Conservation (phyloP, 2,888 invertebrate genomes). For the Chalcis sispes region DNA sequence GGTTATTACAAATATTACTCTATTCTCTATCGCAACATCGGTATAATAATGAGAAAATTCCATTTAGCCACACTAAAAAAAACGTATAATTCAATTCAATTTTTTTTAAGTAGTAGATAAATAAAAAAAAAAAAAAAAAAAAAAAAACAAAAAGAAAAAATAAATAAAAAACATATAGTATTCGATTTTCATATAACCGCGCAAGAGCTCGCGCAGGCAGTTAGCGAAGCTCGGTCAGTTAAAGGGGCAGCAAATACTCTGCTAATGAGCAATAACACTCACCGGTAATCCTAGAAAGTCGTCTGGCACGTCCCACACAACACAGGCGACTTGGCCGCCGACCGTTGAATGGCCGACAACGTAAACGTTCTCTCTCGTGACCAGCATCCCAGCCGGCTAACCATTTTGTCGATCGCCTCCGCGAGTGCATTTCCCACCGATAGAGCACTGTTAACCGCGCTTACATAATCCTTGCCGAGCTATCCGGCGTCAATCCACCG, state of each 20-base stretch:
- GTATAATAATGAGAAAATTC: no score
- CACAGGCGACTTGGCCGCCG: slow-evolving; percentile 69
- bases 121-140: no score
- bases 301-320: slow-evolving; percentile 59
- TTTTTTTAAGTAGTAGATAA: no score
- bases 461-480: slow-evolving; percentile 74
- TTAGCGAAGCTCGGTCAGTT: no score
- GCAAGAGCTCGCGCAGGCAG: no score
- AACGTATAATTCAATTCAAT: no score
- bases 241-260: background rate
- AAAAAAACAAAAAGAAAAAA: no score
- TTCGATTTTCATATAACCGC: no score
- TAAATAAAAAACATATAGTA: no score
- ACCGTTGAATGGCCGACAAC: slow-evolving; percentile 68
- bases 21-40: no score
- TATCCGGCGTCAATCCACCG: slow-evolving; percentile 77
- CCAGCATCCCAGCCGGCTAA: slow-evolving; percentile 59
- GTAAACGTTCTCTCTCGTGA: slow-evolving; percentile 62
- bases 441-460: slow-evolving; percentile 58
- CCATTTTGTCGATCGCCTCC: slow-evolving; percentile 61
- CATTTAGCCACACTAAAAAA: no score
- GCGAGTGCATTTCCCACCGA: slow-evolving; percentile 62
- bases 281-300: slow-evolving; percentile 67
- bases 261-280: slow-evolving; percentile 26
- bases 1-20: no score